Evolutionary conservation across 2,888 invertebrate species (phyloP).

Genomic region (Meloe dianella): DNA sequence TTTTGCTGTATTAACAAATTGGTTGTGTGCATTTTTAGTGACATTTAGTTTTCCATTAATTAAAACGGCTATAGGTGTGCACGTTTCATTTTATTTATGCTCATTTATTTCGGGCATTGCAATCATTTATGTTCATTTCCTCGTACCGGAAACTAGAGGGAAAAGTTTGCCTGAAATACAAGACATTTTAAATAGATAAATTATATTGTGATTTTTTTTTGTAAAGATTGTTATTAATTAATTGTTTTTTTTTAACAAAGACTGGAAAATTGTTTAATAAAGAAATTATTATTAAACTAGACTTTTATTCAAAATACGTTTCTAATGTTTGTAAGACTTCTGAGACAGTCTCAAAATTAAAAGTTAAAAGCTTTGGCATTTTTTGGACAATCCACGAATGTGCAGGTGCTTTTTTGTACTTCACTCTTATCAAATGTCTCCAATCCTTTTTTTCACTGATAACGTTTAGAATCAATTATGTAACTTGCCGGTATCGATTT

Average conservation of each 20-base stretch:
- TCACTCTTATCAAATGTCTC: too few relatives aligned
- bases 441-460: too few relatives aligned
- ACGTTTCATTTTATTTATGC: conserved; percentile 54
- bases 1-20: conserved; percentile 51
- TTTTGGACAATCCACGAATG: too few relatives aligned
- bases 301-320: too few relatives aligned
- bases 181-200: conserved; percentile 41
- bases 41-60: conserved; percentile 55
- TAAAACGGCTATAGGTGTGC: conserved; percentile 48
- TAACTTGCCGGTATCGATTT: too few relatives aligned
- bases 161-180: conserved; percentile 54
- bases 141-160: conserved; percentile 57
- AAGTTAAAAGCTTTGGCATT: too few relatives aligned
- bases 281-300: not conserved
- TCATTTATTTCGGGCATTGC: conserved; percentile 49
- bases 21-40: conserved; percentile 54
- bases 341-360: too few relatives aligned
- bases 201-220: not conserved
- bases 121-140: conserved; percentile 48
- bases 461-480: too few relatives aligned
- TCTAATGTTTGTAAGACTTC: too few relatives aligned
- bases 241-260: not conserved
- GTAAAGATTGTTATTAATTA: not conserved
- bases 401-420: too few relatives aligned
- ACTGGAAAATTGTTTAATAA: not conserved